These are phyloP conservation scores for Leptogaster cylindrica DNA, from an alignment of 2,888 invertebrate genomes.

Conservation along the genomic window DNA sequence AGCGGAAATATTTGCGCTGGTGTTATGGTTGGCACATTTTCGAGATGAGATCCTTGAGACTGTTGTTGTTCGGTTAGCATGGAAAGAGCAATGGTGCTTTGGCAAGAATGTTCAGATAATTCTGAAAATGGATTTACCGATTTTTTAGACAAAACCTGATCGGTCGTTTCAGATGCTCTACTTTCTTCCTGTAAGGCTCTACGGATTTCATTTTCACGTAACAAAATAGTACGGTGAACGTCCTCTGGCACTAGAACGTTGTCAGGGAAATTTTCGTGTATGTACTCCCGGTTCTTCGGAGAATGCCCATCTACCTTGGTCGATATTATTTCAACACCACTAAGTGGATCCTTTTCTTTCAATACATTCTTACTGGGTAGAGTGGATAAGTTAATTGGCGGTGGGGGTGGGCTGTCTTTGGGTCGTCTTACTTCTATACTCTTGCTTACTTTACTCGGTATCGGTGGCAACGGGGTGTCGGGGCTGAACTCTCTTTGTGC, in stretches of 20 bases:
- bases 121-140: slow-evolving; percentile 61
- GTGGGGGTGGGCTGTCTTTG: slow-evolving; percentile 60
- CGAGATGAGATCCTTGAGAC: slow-evolving; percentile 42
- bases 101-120: slow-evolving; percentile 47
- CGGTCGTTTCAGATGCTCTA: not conserved
- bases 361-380: slow-evolving; percentile 53
- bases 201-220: slow-evolving; percentile 60
- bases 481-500: slow-evolving; percentile 41
- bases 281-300: slow-evolving; percentile 56
- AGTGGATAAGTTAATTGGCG: slow-evolving; percentile 58
- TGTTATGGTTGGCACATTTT: slow-evolving; percentile 49
- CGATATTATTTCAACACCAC: slow-evolving; percentile 58
- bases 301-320: slow-evolving; percentile 52
- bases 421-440: slow-evolving; percentile 52
- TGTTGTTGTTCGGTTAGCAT: slow-evolving; percentile 39
- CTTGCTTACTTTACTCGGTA: slow-evolving; percentile 29
- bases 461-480: slow-evolving; percentile 47
- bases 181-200: slow-evolving; percentile 54
- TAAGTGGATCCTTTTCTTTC: slow-evolving; percentile 49
- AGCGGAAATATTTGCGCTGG: slow-evolving; percentile 60
- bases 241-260: slow-evolving; percentile 59
- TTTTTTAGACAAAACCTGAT: slow-evolving; percentile 47
- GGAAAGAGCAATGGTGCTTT: slow-evolving; percentile 50
- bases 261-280: slow-evolving; percentile 60
- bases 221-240: slow-evolving; percentile 58